phyloP scores from a whole-genome alignment of 2,113 vertebrate species.

The Turdus rufiventris region DNA sequence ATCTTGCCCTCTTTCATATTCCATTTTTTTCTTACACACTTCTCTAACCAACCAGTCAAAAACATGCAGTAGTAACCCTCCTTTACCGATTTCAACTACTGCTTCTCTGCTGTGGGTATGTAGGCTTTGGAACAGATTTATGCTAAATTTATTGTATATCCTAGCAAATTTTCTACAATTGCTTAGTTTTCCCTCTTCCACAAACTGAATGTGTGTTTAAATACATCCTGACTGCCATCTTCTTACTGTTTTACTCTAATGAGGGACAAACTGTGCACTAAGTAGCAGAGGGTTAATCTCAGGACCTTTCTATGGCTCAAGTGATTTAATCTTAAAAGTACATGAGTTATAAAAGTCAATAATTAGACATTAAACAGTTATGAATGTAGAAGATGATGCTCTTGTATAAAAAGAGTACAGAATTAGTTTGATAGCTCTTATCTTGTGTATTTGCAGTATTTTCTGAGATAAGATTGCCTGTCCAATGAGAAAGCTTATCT shows the following conservation, averaged over 20 bases:
- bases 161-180: not conserved
- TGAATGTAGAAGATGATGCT: not conserved
- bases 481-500: not conserved
- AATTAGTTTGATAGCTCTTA: not conserved
- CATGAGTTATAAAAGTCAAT: not conserved
- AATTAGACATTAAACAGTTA: not conserved
- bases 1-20: not conserved
- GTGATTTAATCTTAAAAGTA: conserved; percentile 3
- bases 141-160: not conserved
- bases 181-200: not conserved
- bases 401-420: not conserved
- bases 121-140: not conserved
- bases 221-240: not conserved
- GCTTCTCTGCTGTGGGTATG: not conserved
- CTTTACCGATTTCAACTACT: not conserved
- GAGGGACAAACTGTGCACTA: not conserved
- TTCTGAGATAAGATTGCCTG: not conserved
- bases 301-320: not conserved
- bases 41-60: not conserved
- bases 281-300: not conserved
- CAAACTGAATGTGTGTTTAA: not conserved
- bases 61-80: not conserved
- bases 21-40: not conserved
- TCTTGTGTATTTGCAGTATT: not conserved
- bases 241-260: not conserved